Evolutionary conservation across 2,888 invertebrate species (phyloP).

Genomic region (Oscheius myriophilus): DNA sequence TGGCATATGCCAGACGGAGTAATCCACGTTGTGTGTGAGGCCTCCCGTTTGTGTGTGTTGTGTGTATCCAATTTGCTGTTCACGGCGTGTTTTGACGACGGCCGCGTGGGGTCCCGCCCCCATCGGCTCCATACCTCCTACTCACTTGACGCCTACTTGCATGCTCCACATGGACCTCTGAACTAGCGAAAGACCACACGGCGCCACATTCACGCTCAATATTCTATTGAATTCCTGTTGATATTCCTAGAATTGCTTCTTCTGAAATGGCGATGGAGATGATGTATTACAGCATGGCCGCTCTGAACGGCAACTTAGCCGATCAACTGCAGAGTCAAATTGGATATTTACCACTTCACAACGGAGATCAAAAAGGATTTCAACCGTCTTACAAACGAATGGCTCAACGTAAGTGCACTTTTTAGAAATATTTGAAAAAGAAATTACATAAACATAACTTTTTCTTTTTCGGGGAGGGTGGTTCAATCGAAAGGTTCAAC

Average conservation of each 20-base stretch:
- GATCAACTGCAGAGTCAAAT: slow-evolving; percentile 46
- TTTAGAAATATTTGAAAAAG: too few relatives aligned
- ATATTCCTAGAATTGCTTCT: background rate
- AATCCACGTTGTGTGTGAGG: too few relatives aligned
- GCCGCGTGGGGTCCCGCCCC: slow-evolving; percentile 25
- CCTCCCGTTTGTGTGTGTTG: slow-evolving; percentile 12
- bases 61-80: slow-evolving; percentile 31
- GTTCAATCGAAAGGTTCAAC: too few relatives aligned
- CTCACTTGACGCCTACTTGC: slow-evolving; percentile 28
- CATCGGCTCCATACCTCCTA: slow-evolving; percentile 29
- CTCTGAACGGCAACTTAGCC: slow-evolving; percentile 44
- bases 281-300: slow-evolving; percentile 45
- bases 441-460: too few relatives aligned
- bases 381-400: slow-evolving; percentile 56
- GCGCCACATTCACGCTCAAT: background rate
- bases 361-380: slow-evolving; percentile 44
- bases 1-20: too few relatives aligned
- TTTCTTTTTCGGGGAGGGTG: too few relatives aligned
- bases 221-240: slow-evolving; percentile 17
- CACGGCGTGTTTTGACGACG: slow-evolving; percentile 30
- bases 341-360: slow-evolving; percentile 23
- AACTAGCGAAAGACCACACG: too few relatives aligned
- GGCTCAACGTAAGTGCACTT: slow-evolving; percentile 53
- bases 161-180: slow-evolving; percentile 23
- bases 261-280: slow-evolving; percentile 26